Base-by-base conservation (phyloP, 2,797 vertebrate species). In the Xenops minutus region DNA sequence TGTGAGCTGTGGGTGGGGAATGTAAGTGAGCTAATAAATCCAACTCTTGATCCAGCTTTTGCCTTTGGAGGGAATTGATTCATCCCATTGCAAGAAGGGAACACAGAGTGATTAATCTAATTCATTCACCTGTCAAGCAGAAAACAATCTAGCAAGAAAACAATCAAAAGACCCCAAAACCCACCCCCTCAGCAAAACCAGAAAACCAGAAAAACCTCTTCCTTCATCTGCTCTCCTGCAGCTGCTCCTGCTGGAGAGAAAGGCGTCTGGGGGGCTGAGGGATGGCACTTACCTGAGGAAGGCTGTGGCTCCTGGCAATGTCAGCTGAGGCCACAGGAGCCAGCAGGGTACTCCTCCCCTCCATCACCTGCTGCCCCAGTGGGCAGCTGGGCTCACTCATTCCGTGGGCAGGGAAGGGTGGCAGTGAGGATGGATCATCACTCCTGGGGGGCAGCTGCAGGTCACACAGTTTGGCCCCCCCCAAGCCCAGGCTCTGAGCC, bases 21-120 rank as follows among this genome's bases (percentile, higher is more conserved):
- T 68, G 86, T 51, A 56, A 94, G 88, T 0, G 68, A 93, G 90
- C 77, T 89, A 85, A 87, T 64, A 87, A 87, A 87, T 32, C 89
- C 87, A 91, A 8, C 63, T 82, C 80, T 79, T 67, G n/a, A 49
- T 79, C 88, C 59, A 68, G 92, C 72, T 67, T 85, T 55, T 92
- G 91, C 92, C 73, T 85, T 81, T 21, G 64, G 61, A 96, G 78
- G 95, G 84, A 64, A 83, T 93, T 91, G 78, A 89, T 93, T 94
- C 92, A 89, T 67, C 61, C 77, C 41, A 0, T 41, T 74, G 32
- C 67, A 54, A 6, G 23, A 63, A 39, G 34, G 37, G 41, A 89
- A 41, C 30, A 24, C 36, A 41, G 10, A 29, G 32, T 8, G 21
- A 77, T 73, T 44, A 77, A 68, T 22, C 24, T 3, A 37, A 46